phyloP scores from a whole-genome alignment of 2,888 invertebrate genomes.

The Macrophya annulata region DNA sequence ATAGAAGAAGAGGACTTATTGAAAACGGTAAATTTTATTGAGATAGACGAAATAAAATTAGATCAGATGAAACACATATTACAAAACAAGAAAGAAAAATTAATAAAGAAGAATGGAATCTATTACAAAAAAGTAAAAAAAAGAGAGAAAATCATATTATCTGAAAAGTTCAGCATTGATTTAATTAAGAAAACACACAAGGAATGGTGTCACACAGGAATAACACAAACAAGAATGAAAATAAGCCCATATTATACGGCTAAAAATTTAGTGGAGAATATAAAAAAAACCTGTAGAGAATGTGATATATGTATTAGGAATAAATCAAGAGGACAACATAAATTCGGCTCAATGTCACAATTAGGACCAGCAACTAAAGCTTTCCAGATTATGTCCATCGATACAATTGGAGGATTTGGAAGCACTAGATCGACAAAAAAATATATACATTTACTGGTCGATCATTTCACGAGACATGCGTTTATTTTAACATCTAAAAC shows the following conservation, averaged over 20 bases:
- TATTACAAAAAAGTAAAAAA: conserved; percentile 56
- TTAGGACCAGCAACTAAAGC: conserved; percentile 65
- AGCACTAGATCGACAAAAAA: conserved; percentile 62
- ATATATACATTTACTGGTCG: conserved; percentile 59
- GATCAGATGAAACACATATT: conserved; percentile 59
- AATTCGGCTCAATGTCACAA: conserved; percentile 63
- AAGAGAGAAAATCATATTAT: conserved; percentile 57
- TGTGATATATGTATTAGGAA: conserved; percentile 66
- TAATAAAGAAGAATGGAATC: conserved; percentile 55
- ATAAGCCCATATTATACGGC: conserved; percentile 57
- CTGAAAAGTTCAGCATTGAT: conserved; percentile 56
- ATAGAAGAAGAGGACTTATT: conserved; percentile 60
- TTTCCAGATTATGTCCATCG: conserved; percentile 66
- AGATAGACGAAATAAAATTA: conserved; percentile 58
- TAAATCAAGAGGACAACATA: conserved; percentile 64
- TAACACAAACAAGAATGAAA: conserved; percentile 56
- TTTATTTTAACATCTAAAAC: conserved; percentile 61
- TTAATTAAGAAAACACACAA: conserved; percentile 57
- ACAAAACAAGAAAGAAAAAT: conserved; percentile 51
- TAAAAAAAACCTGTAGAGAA: conserved; percentile 59
- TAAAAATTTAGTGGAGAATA: conserved; percentile 59
- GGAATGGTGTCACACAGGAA: conserved; percentile 57
- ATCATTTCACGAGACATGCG: conserved; percentile 54
- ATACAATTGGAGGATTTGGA: conserved; percentile 66
- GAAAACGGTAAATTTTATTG: conserved; percentile 61